Conservation (phyloP, 2,888 invertebrate species). For the Cheilosia pagana region DNA sequence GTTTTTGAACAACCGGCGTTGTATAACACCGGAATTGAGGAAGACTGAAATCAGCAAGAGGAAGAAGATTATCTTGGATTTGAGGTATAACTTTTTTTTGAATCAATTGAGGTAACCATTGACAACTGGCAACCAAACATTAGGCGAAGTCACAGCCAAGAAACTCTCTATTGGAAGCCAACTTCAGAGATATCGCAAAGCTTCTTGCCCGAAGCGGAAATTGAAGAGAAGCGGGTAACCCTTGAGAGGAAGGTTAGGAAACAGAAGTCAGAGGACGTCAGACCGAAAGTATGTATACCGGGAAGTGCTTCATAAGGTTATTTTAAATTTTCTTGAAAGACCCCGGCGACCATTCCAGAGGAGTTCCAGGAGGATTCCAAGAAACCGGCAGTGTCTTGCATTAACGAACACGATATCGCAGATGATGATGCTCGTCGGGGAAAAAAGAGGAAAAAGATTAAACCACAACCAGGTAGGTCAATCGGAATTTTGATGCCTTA, state of each 20-base stretch:
- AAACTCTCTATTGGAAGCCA: conserved; percentile 85
- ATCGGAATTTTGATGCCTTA: neutral
- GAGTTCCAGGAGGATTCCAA: conserved; percentile 76
- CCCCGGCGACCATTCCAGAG: conserved; percentile 51
- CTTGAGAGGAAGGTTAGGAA: conserved; percentile 79
- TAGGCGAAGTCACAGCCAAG: conserved; percentile 83
- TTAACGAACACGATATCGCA: conserved; percentile 81
- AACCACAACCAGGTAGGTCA: conserved; percentile 78
- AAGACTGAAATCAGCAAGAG: conserved; percentile 84
- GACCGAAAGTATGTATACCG: conserved; percentile 76
- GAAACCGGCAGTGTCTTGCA: conserved; percentile 78
- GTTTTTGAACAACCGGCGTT: conserved; percentile 84
- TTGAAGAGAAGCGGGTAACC: conserved; percentile 76
- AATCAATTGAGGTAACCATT: neutral
- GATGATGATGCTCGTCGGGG: conserved; percentile 85
- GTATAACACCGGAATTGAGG: conserved; percentile 89
- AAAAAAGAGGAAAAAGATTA: conserved; percentile 84
- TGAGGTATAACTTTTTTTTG: conserved; percentile 84
- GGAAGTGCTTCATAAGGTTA: neutral
- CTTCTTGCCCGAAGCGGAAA: conserved; percentile 76
- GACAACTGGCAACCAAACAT: neutral
- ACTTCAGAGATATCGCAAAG: conserved; percentile 83
- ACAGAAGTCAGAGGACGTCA: conserved; percentile 78
- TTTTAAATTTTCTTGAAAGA: conserved; percentile 5
- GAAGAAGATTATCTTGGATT: conserved; percentile 89